Evolutionary conservation across 2,888 invertebrate genomes (phyloP), one percentile per base, ranked within the genome.

Genomic region (Trichacis sp.): DNA sequence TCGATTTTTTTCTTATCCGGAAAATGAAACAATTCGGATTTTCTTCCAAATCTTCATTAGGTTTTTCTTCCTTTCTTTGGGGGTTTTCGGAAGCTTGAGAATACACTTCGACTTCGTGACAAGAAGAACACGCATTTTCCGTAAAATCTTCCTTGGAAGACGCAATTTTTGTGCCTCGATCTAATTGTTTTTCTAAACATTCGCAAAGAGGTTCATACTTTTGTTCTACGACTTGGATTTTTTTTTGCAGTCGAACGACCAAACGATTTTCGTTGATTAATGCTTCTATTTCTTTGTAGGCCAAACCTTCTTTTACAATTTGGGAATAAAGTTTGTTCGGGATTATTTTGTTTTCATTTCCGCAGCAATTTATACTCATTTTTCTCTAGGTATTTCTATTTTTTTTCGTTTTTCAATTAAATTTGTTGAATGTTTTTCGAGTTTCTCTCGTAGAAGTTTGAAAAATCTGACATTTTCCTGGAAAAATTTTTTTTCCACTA

Each of bases 21-120:
- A 84, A 60, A 0, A 78, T 14, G 49, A 82, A 84, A 15, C 80
- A 73, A 60, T 84, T 83, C 0, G 83, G 83, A 72, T 84, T 84
- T 24, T 79, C 78, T 20, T 77, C 77, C 72, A 70, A 6, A 73
- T 69, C 2, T 54, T 17, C 30, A 4, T 46, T 33, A 2, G 11
- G 33, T 2, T 6, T 33, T 33, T 33, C 33, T 40, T 40, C 12
- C 12, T 64, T 29, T 2, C 9, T 29, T 19, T 38, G 15, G 5
- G 14, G 17, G 12, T 24, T n/a, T 2, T 43, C 33, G 5, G 49
- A 51, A 43, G 61, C 33, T 17, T 54, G 53, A 8, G 71, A 70
- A 51, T 49, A 71, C 12, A 71, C 59, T 4, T 59, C 59, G 15
- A 71, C 46, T 0, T 64, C 68, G 4, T 49, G 53, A 42, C 51